These are phyloP conservation scores for Addax nasomaculatus DNA, from an alignment of 2,113 vertebrate genomes.

Conservation along the genomic window DNA sequence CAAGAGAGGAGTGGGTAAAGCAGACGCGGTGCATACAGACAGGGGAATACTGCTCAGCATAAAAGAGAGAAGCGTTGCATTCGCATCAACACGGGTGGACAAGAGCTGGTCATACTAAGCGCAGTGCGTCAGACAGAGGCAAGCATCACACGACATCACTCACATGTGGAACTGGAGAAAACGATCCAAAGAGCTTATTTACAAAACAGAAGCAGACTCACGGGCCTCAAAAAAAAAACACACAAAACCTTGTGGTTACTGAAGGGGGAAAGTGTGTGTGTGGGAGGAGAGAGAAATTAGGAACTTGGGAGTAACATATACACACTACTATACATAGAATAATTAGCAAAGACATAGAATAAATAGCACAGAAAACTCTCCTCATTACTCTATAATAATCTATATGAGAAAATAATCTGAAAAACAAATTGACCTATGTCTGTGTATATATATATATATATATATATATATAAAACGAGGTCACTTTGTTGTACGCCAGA, in stretches of 20 bases:
- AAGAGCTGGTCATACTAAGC: rapidly evolving
- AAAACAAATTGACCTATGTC: rapidly evolving
- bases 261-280: not conserved
- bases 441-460: not conserved
- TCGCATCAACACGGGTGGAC: not conserved
- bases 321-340: not conserved
- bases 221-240: not conserved
- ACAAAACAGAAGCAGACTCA: not conserved
- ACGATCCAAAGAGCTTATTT: not conserved
- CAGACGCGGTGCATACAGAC: rapidly evolving
- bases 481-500: not conserved
- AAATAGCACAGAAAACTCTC: not conserved
- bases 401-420: not conserved
- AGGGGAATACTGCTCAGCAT: rapidly evolving
- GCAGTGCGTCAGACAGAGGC: not conserved
- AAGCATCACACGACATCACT: rapidly evolving
- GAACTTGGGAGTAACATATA: not conserved
- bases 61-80: rapidly evolving
- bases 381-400: not conserved
- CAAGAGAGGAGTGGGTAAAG: not conserved
- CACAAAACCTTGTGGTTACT: not conserved
- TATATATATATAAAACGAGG: rapidly evolving
- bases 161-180: rapidly evolving
- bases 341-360: not conserved
- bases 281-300: not conserved